Evolutionary conservation across 2,113 vertebrate species (phyloP), one percentile per base, ranked within the genome.

Genomic region (Mesembrinibis cayennensis): DNA sequence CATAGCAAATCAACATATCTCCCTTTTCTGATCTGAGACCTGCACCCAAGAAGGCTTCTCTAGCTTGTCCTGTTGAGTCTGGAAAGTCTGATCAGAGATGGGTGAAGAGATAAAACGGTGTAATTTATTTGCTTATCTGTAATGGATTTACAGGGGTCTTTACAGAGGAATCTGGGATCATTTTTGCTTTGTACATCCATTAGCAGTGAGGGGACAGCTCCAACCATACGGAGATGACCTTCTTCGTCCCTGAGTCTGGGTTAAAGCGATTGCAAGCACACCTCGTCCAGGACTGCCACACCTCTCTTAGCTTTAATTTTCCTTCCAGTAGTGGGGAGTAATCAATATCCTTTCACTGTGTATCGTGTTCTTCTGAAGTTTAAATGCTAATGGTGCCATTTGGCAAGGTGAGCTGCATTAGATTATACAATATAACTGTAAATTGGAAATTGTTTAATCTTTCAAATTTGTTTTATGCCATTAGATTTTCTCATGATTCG

Each of bases 401-500:
- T 96, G 93, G 92, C 87, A 94, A 91, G 59, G 53, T 94, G 92
- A 92, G 81, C 42, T 89, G 56, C 66, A 26, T 96, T 91, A 95
- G 50, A 40, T 87, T 69, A n/a, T 65, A 58, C 49, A 83, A 49
- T 63, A 5, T 53, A 83, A 78, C 62, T 55, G 34, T 53, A 63
- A 96, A 95, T 82, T 95, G 76, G 79, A 91, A 93, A 95, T 82
- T 70, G 73, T 90, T 97, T 96, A 92, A 96, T 67, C 70, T 96
- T 95, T 96, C 90, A 91, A 55, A 96, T 94, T 88, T 95, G 34
- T 91, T 91, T 93, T 87, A 91, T 80, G 38, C 44, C 61, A 65
- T 93, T 96, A 83, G 74, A 93, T 66, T 89, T 95, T 72, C 91
- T 91, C 63, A 69, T 83, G 72, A 96, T 94, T 90, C 6, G 13